Evolutionary conservation across 37 sponge, comb jelly and placozoan genomes (phyloP).

Genomic region (Mnemiopsis leidyi): DNA sequence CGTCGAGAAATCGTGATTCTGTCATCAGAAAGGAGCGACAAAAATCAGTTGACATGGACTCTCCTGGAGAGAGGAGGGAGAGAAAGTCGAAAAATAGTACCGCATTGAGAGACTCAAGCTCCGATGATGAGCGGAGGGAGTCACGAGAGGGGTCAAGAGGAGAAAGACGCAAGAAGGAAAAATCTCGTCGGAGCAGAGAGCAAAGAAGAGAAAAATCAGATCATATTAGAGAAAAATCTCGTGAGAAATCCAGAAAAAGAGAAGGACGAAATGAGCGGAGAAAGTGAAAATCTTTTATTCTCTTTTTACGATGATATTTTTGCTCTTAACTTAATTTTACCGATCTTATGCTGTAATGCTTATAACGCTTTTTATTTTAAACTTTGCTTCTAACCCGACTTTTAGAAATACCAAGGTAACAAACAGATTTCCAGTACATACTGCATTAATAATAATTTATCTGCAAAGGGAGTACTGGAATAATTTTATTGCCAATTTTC

Average conservation of each 20-base stretch:
- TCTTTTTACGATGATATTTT: too few relatives aligned
- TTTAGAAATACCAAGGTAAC: too few relatives aligned
- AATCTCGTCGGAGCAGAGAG: neutral
- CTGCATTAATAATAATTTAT: too few relatives aligned
- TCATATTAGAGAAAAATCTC: neutral
- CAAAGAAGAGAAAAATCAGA: neutral
- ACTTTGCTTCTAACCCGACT: too few relatives aligned
- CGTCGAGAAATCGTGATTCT: neutral
- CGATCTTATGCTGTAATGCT: too few relatives aligned
- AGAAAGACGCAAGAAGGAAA: too few relatives aligned
- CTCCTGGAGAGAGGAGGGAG: neutral
- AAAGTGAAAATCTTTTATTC: neutral
- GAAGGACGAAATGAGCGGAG: neutral
- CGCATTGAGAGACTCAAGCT: neutral
- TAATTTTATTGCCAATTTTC: too few relatives aligned
- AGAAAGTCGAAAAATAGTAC: neutral
- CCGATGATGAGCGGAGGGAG: neutral
- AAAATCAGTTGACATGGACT: neutral
- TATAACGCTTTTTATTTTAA: too few relatives aligned
- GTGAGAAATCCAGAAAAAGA: neutral
- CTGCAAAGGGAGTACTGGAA: too few relatives aligned
- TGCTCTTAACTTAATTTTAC: too few relatives aligned
- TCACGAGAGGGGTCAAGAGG: neutral
- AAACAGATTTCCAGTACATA: too few relatives aligned
- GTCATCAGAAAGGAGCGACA: neutral